Evolutionary conservation across 2,797 vertebrate species (phyloP), one percentile per base, ranked within the genome.

Genomic region (Megaceryle alcyon): DNA sequence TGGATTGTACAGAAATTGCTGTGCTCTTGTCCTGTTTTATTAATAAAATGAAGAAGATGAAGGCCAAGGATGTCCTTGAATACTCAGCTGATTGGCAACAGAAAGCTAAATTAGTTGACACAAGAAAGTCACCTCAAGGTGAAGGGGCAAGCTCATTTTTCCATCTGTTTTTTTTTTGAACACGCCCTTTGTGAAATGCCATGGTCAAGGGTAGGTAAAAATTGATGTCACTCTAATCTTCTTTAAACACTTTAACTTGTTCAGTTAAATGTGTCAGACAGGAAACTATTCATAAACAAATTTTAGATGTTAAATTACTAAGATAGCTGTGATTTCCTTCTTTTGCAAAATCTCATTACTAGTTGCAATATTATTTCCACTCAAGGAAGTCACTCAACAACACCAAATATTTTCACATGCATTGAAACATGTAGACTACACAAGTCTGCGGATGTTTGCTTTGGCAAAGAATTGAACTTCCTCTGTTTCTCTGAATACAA

Each of bases 271-370:
- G 97, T 96, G 97, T 97, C 94, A 86, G 94, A 92, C 92, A 97
- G 98, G 97, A 98, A 97, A 88, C n/a, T 84, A 91, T 92, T 90
- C 82, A 94, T 92, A 97, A 98, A 98, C 95, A 96, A 97, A 94
- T 95, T 46, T 86, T 84, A 90, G 91, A 90, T 76, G 95, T 88
- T 95, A 95, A 97, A 92, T 89, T 76, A 96, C 94, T 82, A 92
- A 97, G 97, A 97, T 96, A 97, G 97, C 95, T 94, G 90, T 84
- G 76, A 84, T 92, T 98, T 98, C 98, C 98, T 97, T 91, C 95
- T 93, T 94, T 75, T 78, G 51, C 85, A 94, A 83, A 92, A 79
- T 90, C 90, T 93, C 95, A 86, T 70, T 94, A 91, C 84, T 92
- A 95, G 65, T 61, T 35, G 31, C 85, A 93, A 48, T 57, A 92